phyloP scores from a whole-genome alignment of 2,888 invertebrate genomes.

The Labia minor region DNA sequence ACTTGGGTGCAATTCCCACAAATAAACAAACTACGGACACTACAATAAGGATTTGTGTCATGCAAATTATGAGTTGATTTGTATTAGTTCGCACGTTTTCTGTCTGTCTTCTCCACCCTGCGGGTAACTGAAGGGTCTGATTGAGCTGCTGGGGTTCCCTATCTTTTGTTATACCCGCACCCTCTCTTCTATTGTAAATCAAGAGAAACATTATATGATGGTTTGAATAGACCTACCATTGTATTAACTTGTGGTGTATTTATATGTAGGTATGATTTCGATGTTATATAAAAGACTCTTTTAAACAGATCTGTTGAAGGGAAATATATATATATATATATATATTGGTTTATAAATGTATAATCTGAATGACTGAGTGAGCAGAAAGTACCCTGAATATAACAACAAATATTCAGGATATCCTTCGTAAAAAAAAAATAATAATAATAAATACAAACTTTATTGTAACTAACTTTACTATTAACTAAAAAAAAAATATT shows the following conservation, averaged over 20 bases:
- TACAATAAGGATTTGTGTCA: background rate
- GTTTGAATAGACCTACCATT: background rate
- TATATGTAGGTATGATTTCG: background rate
- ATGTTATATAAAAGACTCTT: background rate
- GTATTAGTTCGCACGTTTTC: slow-evolving; percentile 13
- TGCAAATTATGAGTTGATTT: background rate
- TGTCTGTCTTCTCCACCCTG: background rate
- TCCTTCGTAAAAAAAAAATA: no score
- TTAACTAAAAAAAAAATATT: no score
- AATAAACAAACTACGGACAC: no score
- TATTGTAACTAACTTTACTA: no score
- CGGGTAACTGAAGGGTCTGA: slow-evolving; percentile 1
- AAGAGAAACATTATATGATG: background rate
- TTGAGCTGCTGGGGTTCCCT: background rate
- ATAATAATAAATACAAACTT: no score
- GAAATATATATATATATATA: slow-evolving; percentile 2
- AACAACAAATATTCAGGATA: background rate
- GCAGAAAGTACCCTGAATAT: background rate
- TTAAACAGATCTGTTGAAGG: background rate
- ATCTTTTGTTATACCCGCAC: background rate
- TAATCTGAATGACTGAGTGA: background rate
- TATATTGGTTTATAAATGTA: background rate
- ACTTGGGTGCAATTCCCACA: no score
- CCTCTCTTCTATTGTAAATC: background rate
- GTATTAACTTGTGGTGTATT: background rate